Evolutionary conservation across 2,113 vertebrate genomes (phyloP).

Genomic region (Fulica atra): DNA sequence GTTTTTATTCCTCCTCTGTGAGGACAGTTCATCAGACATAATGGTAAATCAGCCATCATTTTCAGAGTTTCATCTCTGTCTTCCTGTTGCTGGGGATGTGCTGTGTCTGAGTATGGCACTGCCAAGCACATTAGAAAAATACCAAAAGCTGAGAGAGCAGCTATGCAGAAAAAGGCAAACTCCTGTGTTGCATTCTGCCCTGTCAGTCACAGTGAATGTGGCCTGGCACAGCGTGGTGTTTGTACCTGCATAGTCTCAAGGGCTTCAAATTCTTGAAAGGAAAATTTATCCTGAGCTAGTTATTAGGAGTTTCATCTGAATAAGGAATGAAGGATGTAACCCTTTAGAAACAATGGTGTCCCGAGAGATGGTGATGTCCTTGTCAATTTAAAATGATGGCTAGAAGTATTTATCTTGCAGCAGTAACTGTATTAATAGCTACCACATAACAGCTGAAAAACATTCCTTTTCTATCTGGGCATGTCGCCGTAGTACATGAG

Average conservation of each 20-base stretch:
- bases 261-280: constrained; percentile 38
- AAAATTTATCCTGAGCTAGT: constrained; percentile 10
- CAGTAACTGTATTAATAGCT: constrained; percentile 54
- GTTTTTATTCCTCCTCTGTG: background rate
- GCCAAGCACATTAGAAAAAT: background rate
- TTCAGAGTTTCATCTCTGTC: background rate
- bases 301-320: constrained; percentile 22
- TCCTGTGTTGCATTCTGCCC: constrained; percentile 18
- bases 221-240: constrained; percentile 28
- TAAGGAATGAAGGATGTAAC: background rate
- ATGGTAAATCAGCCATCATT: background rate
- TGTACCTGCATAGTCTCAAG: constrained; percentile 1
- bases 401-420: constrained; percentile 26
- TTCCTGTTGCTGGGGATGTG: background rate
- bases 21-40: background rate
- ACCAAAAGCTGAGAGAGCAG: background rate
- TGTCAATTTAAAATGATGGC: constrained; percentile 33
- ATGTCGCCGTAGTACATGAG: constrained; percentile 57
- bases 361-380: background rate
- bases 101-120: background rate
- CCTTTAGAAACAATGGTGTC: background rate
- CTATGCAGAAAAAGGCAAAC: constrained; percentile 25
- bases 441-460: constrained; percentile 48
- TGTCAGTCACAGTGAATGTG: constrained; percentile 19
- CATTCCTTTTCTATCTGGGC: constrained; percentile 44